A percentile compares a stretch with the other conserved stretches of the same genome.
Conservation (phyloP, 1,140 invertebrate genomes). For the Anastrepha obliqua region DNA sequence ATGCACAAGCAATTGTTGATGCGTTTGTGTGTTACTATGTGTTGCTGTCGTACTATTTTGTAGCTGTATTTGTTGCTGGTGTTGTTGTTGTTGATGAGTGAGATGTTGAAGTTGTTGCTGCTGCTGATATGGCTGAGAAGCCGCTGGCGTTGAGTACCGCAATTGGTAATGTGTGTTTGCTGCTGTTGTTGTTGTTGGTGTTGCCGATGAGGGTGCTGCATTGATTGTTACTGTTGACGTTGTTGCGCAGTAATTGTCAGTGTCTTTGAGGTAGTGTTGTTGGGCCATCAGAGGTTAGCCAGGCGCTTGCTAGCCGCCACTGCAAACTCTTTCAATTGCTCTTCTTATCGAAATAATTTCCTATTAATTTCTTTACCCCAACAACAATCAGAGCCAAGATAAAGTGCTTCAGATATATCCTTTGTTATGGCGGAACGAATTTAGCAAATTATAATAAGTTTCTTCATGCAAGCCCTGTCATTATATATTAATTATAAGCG, state of each 20-base stretch:
- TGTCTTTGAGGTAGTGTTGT: constrained; percentile 73
- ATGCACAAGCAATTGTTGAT: constrained; percentile 62
- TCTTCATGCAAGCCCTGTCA: too few species aligned
- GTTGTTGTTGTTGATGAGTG: constrained; percentile 55
- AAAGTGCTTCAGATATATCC: background rate
- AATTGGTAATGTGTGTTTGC: constrained; percentile 57
- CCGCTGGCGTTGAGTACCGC: background rate
- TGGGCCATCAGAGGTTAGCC: constrained; percentile 66
- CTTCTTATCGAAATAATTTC: background rate
- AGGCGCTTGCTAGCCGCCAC: constrained; percentile 57
- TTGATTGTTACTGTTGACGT: constrained; percentile 53
- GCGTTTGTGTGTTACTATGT: constrained; percentile 59
- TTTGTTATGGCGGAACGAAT: background rate
- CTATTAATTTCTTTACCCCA: background rate
- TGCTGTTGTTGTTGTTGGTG: constrained; percentile 57
- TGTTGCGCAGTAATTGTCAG: constrained; percentile 62
- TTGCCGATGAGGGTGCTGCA: constrained; percentile 47
- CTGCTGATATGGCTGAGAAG: background rate
- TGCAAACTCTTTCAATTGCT: constrained; percentile 36
- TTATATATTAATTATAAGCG: background rate
- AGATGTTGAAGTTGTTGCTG: constrained; percentile 13
- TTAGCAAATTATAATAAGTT: too few species aligned
- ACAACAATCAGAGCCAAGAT: background rate
- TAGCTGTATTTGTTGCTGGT: constrained; percentile 60
- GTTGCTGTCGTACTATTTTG: constrained; percentile 60